Percentiles rank a stretch among this genome's conserved stretches.
phyloP scores from a whole-genome alignment of 2,888 invertebrate genomes.

The Pterostichus madidus region DNA sequence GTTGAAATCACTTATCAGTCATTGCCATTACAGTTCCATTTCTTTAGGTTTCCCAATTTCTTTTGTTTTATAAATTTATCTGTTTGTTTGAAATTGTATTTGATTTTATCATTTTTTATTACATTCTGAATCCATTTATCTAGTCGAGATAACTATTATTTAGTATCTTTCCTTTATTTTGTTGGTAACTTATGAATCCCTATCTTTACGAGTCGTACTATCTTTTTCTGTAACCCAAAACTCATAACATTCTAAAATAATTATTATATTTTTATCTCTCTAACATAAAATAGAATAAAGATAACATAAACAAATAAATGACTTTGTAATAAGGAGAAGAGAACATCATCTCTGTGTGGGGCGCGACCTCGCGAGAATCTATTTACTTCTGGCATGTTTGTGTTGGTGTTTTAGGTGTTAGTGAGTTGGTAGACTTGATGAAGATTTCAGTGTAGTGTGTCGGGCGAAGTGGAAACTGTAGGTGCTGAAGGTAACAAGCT shows the following conservation, averaged over 20 bases:
- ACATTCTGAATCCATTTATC: slow-evolving; percentile 29
- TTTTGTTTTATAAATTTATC: slow-evolving; percentile 44
- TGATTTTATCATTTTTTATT: slow-evolving; percentile 48
- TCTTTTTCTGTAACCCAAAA: slow-evolving; percentile 18
- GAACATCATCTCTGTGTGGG: slow-evolving; percentile 2
- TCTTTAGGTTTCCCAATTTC: slow-evolving; percentile 29
- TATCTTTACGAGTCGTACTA: slow-evolving; percentile 14
- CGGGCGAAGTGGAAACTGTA: slow-evolving; percentile 28
- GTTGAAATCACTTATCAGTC: slow-evolving; percentile 44
- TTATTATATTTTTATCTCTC: slow-evolving; percentile 44
- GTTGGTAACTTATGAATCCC: slow-evolving; percentile 26
- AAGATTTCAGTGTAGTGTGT: slow-evolving; percentile 21
- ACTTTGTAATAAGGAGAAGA: background rate
- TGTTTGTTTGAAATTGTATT: slow-evolving; percentile 45
- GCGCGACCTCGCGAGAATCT: too few relatives aligned
- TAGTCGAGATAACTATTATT: slow-evolving; percentile 41
- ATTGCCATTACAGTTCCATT: slow-evolving; percentile 26
- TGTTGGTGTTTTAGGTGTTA: background rate
- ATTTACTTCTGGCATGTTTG: background rate
- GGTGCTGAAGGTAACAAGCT: slow-evolving; percentile 52
- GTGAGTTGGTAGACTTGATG: slow-evolving; percentile 38
- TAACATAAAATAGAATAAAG: background rate
- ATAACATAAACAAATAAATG: background rate
- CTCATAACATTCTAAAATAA: slow-evolving; percentile 36
- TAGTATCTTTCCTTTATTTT: slow-evolving; percentile 31